Base-by-base conservation (phyloP, 2,888 invertebrate species). In the Osmoderma eremita region DNA sequence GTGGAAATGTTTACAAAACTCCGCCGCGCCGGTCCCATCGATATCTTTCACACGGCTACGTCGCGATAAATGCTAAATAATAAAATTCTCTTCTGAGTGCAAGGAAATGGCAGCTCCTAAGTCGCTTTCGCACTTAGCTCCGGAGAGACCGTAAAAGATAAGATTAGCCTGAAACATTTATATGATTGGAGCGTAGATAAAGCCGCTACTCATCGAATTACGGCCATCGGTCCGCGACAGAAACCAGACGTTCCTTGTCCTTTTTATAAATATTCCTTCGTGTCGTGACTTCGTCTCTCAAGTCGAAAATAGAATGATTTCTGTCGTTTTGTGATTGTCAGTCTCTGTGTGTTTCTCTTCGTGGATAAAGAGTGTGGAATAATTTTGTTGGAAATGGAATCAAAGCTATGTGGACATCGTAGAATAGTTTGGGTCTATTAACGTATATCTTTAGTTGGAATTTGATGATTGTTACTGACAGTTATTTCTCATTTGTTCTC, bases 151-250 rank as follows among this genome's bases (percentile, higher is more conserved):
- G 75, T 75, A 73, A 75, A 30, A 76, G 78, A 79, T 78, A 78
- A 78, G 74, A 70, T 70, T 71, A 67, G 66, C 69, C 70, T 74
- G 75, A 74, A 74, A 74, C 75, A 77, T 76, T 77, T 77, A 77
- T 75, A 74, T 73, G 76, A 76, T 77, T 77, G 73, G 70, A 69
- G 74, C 30, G 30, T 30, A 74, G 77, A 78, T 78, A 78, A 77
- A 78, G 78, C 74, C 30, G 30, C 10, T 75, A 75, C 77, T 77
- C 78, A 77, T 77, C 78, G 78, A 77, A 77, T 77, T 77, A 77
- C 77, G 73, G 74, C 69, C 75, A 75, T 74, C 74, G 71, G 75
- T 74, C 71, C 72, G 65, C 70, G 71, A 74, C 76, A 75, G 67
- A 75, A 75, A 74, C 74, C 78, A 77, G 76, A 77, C 77, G 71